Evolutionary conservation across 2,888 invertebrate species (phyloP), one percentile per base, ranked within the genome.

Genomic region (Cyclophora albipunctata): DNA sequence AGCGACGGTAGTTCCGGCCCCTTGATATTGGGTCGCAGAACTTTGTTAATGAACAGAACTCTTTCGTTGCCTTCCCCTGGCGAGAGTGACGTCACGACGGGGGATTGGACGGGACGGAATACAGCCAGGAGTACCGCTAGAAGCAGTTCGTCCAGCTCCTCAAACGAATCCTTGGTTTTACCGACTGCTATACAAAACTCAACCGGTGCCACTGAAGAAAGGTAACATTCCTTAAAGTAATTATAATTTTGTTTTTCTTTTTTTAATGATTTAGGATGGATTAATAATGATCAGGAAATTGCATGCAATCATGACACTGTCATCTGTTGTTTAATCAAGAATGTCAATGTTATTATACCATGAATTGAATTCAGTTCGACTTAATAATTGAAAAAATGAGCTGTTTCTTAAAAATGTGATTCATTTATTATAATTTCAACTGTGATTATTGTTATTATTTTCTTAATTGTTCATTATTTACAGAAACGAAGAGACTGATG

Each of bases 401-500:
- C 20, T 20, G 20, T 20, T 20, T 20, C 20, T 20, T 20, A 20
- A 20, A 20, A 20, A 20, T 20, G 20, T 20, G 20, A 20, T 20
- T 20, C 20, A 20, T 20, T 20, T 20, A 20, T 20, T 20, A 20
- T 20, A 20, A 20, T 20, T 20, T 20, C 20, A 34, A 40, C 5
- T 46, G 4, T 5, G 4, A 48, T 48, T 37, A 44, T 37, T 35
- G 40, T 44, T 7, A 48, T 34, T 34, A n/a, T 45, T 7, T 34
- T 34, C 20, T 20, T 20, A 20, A 20, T 20, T 20, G 47, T 47
- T 20, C 2, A 20, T 20, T 20, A 45, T 58, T 77, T 69, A 40
- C 68, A 85, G 86, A 77, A 78, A 71, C 58, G 84, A 85, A 64
- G 86, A 87, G 75, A 77, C 75, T 72, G 86, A 83, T 56, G 80